These are phyloP conservation scores for Xiphorhynchus elegans DNA, from an alignment of 2,113 vertebrate species.

Conservation along the genomic window DNA sequence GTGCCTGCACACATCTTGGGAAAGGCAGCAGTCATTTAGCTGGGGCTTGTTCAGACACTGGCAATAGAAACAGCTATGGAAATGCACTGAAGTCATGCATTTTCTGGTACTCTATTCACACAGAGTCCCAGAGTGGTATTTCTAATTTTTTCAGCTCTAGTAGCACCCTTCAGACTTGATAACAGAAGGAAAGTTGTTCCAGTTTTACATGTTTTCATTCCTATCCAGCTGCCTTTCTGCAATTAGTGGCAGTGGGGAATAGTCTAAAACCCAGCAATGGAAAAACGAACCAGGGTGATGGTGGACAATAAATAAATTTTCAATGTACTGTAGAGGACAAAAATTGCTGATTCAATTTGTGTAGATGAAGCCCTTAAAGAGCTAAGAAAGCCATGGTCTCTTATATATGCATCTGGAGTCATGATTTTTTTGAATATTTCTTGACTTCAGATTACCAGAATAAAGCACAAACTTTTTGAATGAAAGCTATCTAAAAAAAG, in stretches of 20 bases:
- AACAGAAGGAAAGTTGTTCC: not conserved
- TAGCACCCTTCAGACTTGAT: not conserved
- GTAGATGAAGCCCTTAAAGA: not conserved
- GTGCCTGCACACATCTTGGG: not conserved
- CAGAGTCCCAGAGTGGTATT: not conserved
- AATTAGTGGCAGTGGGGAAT: not conserved
- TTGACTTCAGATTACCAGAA: not conserved
- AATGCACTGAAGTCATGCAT: not conserved
- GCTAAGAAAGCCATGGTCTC: not conserved
- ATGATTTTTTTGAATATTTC: not conserved
- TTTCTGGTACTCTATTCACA: not conserved
- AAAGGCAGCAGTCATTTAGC: not conserved
- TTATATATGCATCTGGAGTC: not conserved
- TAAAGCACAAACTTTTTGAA: not conserved
- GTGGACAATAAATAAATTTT: not conserved
- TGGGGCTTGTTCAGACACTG: not conserved
- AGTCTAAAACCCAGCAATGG: not conserved
- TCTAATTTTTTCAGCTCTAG: slow-evolving; percentile 4
- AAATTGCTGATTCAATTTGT: not conserved
- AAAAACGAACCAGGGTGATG: not conserved
- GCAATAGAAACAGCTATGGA: not conserved
- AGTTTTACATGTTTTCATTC: not conserved
- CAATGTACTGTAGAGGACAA: not conserved
- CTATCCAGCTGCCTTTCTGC: slow-evolving; percentile 21
- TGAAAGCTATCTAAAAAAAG: not conserved